Evolutionary conservation across 2,113 vertebrate genomes (phyloP), one percentile per base, ranked within the genome.

Genomic region (Proteles cristata): DNA sequence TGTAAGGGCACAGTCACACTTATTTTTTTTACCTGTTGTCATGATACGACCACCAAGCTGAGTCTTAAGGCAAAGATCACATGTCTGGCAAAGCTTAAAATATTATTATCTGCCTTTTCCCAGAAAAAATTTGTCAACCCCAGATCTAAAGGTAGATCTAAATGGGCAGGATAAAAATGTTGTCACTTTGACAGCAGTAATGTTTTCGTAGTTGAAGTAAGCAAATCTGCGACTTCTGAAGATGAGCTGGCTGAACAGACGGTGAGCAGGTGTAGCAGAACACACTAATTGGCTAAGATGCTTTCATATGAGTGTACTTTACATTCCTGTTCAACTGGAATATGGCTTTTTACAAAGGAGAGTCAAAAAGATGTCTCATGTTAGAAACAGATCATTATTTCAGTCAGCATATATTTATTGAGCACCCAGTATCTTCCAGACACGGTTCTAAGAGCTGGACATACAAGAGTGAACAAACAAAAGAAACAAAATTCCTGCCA

Each of bases 141-240:
- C 19, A 11, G 43, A 53, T 83, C 85, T 87, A 81, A 43, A 45
- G 31, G 68, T 50, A 7, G 28, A 21, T 83, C 88, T 94, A 58
- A 2, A 39, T 25, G 81, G 19, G 39, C 9, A 3, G 69, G 50
- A 61, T 63, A 71, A 77, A 88, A 73, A 58, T 89, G 68, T 86
- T 82, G 69, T 71, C 63, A 31, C 77, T 23, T 48, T 86, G 77
- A 53, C 48, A 53, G 6, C 15, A 35, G 15, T 21, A 53, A 87
- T 94, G n/a, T 94, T 95, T 92, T 63, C 48, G n/a, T 48, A 48
- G 33, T 74, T 68, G 76, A 53, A 90, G 15, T 77, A 82, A 93
- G 90, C 63, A 96, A 95, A 92, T 92, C 68, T 94, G 91, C 66
- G 26, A 7, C 35, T 94, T 92, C 48, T 45, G 39, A 93, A 90